Evolutionary conservation across 2,797 vertebrate genomes (phyloP).

Genomic region (Lutjanus argentimaculatus): DNA sequence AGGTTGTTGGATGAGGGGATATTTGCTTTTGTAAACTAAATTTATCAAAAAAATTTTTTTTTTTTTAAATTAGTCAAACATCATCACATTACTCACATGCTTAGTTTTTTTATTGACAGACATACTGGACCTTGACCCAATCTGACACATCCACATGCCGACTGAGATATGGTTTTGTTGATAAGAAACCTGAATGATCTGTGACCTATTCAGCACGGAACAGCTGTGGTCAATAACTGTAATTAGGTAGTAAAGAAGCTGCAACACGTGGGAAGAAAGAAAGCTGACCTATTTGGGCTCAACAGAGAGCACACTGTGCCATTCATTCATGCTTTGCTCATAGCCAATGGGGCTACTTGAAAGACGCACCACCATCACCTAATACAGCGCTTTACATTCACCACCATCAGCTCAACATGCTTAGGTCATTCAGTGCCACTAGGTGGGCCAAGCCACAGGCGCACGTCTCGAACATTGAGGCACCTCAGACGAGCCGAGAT

Average conservation of each 20-base stretch:
- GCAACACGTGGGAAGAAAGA: neutral
- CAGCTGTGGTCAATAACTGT: neutral
- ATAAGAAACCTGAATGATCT: conserved; percentile 44
- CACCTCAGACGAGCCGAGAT: conserved; percentile 51
- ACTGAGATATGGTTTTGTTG: conserved; percentile 20
- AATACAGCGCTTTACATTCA: conserved; percentile 19
- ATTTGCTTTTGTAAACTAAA: neutral
- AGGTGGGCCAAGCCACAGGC: neutral
- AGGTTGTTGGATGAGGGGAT: neutral
- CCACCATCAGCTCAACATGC: conserved; percentile 14
- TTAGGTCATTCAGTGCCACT: conserved; percentile 12
- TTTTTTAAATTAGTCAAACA: neutral
- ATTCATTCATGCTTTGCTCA: neutral
- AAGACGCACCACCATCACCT: neutral
- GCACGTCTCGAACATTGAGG: conserved; percentile 2
- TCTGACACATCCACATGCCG: conserved; percentile 34
- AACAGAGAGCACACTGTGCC: neutral
- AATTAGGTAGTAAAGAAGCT: neutral
- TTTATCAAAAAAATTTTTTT: no score
- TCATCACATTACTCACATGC: neutral
- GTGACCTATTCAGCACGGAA: neutral
- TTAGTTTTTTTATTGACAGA: neutral
- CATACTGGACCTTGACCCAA: conserved; percentile 52
- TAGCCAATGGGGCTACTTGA: conserved; percentile 2
- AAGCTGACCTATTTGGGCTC: neutral